Percentiles rank a stretch among this genome's conserved stretches.
Evolutionary conservation across 2,797 vertebrate genomes (phyloP).

Genomic region (Lagodon rhomboides): DNA sequence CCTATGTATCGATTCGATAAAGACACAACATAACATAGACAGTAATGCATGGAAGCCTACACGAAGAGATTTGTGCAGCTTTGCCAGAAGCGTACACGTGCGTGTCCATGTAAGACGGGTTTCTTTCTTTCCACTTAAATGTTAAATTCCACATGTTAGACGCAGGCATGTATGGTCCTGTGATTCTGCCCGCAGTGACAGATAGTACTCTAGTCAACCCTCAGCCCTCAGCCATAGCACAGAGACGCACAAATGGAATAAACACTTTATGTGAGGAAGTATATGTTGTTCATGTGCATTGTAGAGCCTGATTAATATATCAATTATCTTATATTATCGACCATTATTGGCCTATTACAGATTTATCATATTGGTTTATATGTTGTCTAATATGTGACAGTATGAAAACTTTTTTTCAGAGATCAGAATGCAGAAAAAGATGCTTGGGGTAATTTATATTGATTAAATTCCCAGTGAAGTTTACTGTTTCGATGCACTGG

Average conservation of each 20-base stretch:
- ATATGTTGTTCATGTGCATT: background rate
- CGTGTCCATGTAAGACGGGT: conserved; percentile 10
- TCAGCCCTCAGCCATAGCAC: background rate
- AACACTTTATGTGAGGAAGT: background rate
- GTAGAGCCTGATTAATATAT: too few species aligned
- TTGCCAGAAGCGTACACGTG: conserved; percentile 4
- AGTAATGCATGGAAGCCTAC: background rate
- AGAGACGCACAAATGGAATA: conserved; percentile 26
- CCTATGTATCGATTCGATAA: background rate
- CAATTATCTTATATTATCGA: too few species aligned
- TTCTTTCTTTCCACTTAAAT: conserved; percentile 62
- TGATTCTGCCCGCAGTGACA: conserved; percentile 29
- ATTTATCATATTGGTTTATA: too few species aligned
- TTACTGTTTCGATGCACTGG: too few species aligned
- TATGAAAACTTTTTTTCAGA: too few species aligned
- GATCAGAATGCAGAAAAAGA: too few species aligned
- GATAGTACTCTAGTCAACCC: conserved; percentile 5
- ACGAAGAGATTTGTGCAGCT: background rate
- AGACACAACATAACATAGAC: background rate
- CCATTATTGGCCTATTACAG: too few species aligned
- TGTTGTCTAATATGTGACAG: too few species aligned
- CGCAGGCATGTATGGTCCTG: conserved; percentile 62
- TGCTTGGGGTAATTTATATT: too few species aligned
- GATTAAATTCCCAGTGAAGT: too few species aligned
- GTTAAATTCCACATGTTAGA: conserved; percentile 74